These are phyloP conservation scores for Acanthurus lineatus DNA, from an alignment of 2,797 vertebrate genomes.

Conservation along the genomic window DNA sequence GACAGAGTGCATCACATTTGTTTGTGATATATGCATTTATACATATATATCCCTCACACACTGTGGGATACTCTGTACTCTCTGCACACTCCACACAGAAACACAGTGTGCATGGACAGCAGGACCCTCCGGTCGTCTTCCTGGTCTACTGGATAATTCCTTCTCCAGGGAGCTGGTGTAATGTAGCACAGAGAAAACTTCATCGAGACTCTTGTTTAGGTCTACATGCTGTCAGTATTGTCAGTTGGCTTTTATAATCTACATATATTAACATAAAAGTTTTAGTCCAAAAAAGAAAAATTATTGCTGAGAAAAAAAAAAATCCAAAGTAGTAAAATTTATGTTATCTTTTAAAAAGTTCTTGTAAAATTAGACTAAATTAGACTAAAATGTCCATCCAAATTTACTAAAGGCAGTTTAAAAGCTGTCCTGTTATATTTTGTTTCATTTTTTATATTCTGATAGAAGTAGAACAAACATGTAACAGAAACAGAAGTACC, in stretches of 20 bases:
- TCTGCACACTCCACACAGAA: neutral
- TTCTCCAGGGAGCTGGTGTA: constrained; percentile 38
- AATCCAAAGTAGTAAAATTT: neutral
- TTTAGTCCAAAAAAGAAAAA: neutral
- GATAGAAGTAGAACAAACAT: neutral
- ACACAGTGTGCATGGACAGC: constrained; percentile 10
- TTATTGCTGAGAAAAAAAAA: neutral
- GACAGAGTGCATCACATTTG: constrained; percentile 5
- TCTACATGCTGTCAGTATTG: neutral
- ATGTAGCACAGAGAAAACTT: constrained; percentile 31
- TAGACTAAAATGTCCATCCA: too few relatives aligned
- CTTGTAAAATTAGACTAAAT: too few relatives aligned
- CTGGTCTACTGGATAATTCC: constrained; percentile 49
- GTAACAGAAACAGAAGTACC: too few relatives aligned
- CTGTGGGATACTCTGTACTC: constrained; percentile 12
- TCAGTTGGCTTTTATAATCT: neutral
- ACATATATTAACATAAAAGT: neutral
- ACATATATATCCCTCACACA: neutral
- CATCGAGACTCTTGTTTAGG: constrained; percentile 18
- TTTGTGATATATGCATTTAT: neutral
- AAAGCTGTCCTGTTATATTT: too few relatives aligned
- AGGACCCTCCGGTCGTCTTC: constrained; percentile 29
- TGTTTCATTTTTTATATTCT: neutral
- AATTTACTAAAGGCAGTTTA: too few relatives aligned
- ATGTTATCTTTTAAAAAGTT: neutral